Base-by-base conservation (phyloP, 1,140 invertebrate genomes). In the Zaprionus gabonicus region DNA sequence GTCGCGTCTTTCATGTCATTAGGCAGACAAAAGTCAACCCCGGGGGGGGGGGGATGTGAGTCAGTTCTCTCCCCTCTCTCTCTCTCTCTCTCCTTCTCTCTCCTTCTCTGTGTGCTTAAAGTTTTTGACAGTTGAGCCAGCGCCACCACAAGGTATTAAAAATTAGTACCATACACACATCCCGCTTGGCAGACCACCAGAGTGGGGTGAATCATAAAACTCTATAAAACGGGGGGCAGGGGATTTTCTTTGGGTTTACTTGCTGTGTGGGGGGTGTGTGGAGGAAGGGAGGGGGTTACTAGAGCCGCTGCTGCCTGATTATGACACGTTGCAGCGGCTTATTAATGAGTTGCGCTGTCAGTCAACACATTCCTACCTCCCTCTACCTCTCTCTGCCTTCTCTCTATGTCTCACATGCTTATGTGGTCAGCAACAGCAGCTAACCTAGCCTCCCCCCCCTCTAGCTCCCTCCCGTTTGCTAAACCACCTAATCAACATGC, bases 121-220 rank as follows among this genome's bases (percentile, higher is more conserved):
- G 62, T 60, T 73, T 67, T 67, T 60, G 65, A 67, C 64, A 62
- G 28, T 27, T 58, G 58, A 78, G 64, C 44, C 9, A 10, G 17
- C 56, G 62, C 64, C 64, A 51, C 80, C 79, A 56, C 80, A 82
- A 76, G 78, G 80, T 82, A 82, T 82, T 82, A 59, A 73, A 82
- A 84, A 80, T 76, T 80, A 76, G 77, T 46, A 20, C 20, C 20
- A 20, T 20, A 17, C 55, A 38, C 71, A 71, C 67, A 72, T 60
- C 49, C 25, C 71, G 20, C 12, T 13, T 58, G 76, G 69, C 49
- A 80, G 65, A 46, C 76, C 81, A 34, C 60, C 53, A 75, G 31
- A 75, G 59, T 70, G 53, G 66, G 25, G 23, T 66, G 41, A 69
- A 70, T 28, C 72, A n/a, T 66, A 62, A 34, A 63, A 36, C 44